These are phyloP conservation scores for Gymnothorax reevesii DNA, from an alignment of 2,797 vertebrate species.

Conservation along the genomic window DNA sequence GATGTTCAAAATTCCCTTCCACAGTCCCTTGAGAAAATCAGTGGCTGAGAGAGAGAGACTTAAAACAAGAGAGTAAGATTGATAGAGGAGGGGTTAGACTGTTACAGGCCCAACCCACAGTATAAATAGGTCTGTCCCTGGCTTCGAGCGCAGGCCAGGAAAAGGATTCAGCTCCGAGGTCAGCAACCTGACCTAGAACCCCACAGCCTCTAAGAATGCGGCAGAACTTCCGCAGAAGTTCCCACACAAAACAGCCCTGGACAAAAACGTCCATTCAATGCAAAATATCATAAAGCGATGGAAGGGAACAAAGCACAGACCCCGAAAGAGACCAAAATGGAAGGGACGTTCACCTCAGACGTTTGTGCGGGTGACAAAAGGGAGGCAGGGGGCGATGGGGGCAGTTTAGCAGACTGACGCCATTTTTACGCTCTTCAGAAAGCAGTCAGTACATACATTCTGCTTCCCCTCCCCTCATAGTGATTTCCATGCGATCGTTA, in stretches of 20 bases:
- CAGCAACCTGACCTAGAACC: constrained; percentile 23
- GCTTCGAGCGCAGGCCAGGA: constrained; percentile 20
- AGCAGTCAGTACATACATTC: not conserved
- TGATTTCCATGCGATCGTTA: not conserved
- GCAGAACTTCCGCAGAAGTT: constrained; percentile 28
- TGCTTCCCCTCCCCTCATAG: not conserved
- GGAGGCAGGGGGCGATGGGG: not conserved
- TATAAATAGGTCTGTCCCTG: constrained; percentile 43
- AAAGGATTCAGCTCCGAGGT: constrained; percentile 28
- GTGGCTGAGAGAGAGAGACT: not conserved
- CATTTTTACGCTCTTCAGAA: not conserved
- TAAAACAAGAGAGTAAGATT: not conserved
- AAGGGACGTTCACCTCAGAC: not conserved
- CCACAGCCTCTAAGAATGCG: constrained; percentile 20
- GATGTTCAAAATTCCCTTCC: not conserved
- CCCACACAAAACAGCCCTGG: not conserved
- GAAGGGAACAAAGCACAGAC: not conserved
- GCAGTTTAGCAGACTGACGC: not conserved
- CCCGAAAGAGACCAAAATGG: not conserved
- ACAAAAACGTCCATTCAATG: constrained; percentile 16
- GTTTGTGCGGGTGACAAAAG: not conserved
- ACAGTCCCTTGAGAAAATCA: constrained; percentile 20
- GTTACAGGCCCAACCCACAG: not conserved
- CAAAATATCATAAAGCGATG: not conserved
- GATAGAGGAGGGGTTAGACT: not conserved